Conservation (phyloP, 2,797 vertebrate genomes). For the Gephyroberyx darwinii region DNA sequence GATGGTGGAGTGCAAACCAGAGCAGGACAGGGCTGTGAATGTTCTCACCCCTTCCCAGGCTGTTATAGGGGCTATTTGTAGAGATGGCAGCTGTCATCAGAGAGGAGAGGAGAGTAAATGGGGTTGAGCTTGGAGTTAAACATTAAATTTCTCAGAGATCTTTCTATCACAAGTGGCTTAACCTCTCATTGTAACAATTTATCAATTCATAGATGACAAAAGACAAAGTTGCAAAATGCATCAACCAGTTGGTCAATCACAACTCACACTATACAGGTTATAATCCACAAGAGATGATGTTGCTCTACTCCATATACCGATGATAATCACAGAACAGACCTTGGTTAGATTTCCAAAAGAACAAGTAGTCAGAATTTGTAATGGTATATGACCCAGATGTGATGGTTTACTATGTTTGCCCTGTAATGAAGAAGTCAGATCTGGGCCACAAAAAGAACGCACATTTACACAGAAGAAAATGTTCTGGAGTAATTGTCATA, state of each 20-base stretch:
- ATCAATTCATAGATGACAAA: slow-evolving; percentile 31
- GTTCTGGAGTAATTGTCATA: slow-evolving; percentile 15
- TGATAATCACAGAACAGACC: not conserved
- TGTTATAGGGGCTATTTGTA: slow-evolving; percentile 67
- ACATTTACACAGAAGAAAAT: slow-evolving; percentile 16
- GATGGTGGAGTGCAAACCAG: slow-evolving; percentile 42
- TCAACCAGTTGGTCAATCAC: not conserved
- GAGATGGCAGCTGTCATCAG: slow-evolving; percentile 78
- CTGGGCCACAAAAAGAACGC: not conserved
- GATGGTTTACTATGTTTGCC: not conserved
- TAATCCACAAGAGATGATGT: slow-evolving; percentile 16
- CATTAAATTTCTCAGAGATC: slow-evolving; percentile 7
- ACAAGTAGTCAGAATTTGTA: not conserved
- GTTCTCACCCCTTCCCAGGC: slow-evolving; percentile 70
- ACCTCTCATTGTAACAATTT: slow-evolving; percentile 19
- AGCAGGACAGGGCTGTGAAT: slow-evolving; percentile 73
- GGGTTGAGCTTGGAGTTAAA: slow-evolving; percentile 15
- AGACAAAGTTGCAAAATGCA: slow-evolving; percentile 20
- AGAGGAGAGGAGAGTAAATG: slow-evolving; percentile 31
- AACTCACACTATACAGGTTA: slow-evolving; percentile 6
- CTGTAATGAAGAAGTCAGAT: not conserved
- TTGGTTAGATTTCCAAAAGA: not conserved
- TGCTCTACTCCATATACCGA: slow-evolving; percentile 27
- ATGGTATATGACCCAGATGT: not conserved
- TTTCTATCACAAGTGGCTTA: not conserved